phyloP scores from a whole-genome alignment of 1,140 invertebrate species.

The Drosophila setifemur region DNA sequence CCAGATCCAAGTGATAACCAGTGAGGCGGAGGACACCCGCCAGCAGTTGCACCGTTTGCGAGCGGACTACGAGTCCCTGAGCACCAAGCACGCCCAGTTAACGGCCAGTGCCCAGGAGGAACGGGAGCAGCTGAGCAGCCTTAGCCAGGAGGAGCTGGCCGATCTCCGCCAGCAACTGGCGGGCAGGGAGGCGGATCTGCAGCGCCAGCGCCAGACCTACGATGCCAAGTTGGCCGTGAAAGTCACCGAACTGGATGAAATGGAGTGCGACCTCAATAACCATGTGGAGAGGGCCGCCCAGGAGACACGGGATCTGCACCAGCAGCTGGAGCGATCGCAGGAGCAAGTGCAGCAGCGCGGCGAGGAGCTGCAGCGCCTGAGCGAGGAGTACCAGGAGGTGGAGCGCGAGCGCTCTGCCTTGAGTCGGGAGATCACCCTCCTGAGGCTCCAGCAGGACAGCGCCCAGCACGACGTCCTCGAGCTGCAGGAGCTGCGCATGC shows the following conservation, averaged over 20 bases:
- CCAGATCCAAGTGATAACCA: conserved; percentile 83
- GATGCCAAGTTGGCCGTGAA: conserved; percentile 83
- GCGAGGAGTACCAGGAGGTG: conserved; percentile 74
- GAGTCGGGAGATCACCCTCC: conserved; percentile 62
- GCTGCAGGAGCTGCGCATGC: conserved; percentile 79
- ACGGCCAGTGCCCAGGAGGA: conserved; percentile 12
- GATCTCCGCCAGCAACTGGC: conserved; percentile 78
- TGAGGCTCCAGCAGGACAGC: conserved; percentile 78
- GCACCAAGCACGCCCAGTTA: background rate
- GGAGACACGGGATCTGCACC: conserved; percentile 82
- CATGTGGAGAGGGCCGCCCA: conserved; percentile 84
- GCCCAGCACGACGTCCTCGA: conserved; percentile 74
- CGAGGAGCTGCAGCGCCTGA: conserved; percentile 83
- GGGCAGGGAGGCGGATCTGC: conserved; percentile 83
- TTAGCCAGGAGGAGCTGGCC: conserved; percentile 72
- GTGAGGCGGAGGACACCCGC: conserved; percentile 85
- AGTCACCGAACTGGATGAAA: conserved; percentile 84
- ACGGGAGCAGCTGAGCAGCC: conserved; percentile 42
- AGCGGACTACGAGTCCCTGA: conserved; percentile 17
- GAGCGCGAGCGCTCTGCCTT: conserved; percentile 59
- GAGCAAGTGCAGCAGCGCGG: conserved; percentile 83
- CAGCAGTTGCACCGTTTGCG: conserved; percentile 82
- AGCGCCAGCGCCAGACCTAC: conserved; percentile 84
- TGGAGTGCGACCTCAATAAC: conserved; percentile 85
- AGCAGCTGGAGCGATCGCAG: conserved; percentile 83